phyloP scores from a whole-genome alignment of 2,888 invertebrate species.

The Trachelus stipa region DNA sequence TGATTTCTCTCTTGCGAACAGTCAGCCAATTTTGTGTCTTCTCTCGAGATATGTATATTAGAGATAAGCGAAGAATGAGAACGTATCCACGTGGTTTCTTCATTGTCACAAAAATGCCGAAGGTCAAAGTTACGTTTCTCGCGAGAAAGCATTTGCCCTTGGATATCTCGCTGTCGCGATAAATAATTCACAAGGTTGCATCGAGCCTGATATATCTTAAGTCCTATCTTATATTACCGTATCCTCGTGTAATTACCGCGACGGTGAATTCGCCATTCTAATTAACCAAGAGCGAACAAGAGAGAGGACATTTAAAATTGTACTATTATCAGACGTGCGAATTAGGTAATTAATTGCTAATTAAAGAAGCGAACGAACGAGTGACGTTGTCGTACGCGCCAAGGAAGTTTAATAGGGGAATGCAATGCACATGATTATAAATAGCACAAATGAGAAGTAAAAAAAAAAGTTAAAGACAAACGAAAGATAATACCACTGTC shows the following conservation, averaged over 20 bases:
- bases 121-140: neutral
- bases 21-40: neutral
- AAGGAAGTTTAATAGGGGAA: constrained; percentile 51
- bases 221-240: neutral
- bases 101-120: neutral
- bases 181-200: neutral
- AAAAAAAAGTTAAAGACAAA: constrained; percentile 13
- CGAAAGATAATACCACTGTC: neutral
- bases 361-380: neutral
- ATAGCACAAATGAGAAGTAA: constrained; percentile 58
- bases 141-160: neutral
- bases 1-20: neutral
- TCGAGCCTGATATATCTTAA: neutral
- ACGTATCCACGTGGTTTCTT: neutral
- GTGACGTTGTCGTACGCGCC: constrained; percentile 29
- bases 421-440: constrained; percentile 64
- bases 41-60: neutral
- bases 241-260: neutral
- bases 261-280: neutral
- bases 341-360: neutral
- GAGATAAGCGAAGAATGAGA: neutral
- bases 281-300: neutral
- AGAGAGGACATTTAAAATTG: neutral
- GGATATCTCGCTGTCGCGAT: neutral
- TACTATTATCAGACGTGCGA: neutral